Base-by-base conservation (phyloP, 2,113 vertebrate species). In the Vidua chalybeata region DNA sequence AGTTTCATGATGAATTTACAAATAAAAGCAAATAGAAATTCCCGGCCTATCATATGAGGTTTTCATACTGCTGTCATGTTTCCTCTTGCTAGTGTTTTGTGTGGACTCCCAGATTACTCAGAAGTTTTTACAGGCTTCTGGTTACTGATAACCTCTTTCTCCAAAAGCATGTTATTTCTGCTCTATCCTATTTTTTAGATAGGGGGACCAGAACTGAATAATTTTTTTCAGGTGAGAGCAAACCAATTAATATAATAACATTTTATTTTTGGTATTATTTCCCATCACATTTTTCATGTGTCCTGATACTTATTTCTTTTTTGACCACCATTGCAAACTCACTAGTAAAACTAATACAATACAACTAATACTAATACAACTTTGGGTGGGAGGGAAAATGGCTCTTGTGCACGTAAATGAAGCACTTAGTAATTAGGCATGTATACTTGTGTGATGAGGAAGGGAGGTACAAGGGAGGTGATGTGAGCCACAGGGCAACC, bases 141-240 rank as follows among this genome's bases (percentile, higher is more conserved):
- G 69, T 78, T 78, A 69, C 51, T 68, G 37, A 59, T 92, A 81
- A 81, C 17, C 22, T 69, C 63, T 59, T 94, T 81, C 43, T 90
- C 64, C 43, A 35, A 89, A 90, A 45, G 76, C 48, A 48, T 41
- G 8, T 63, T 93, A 84, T 87, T 90, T 95, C 90, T 95, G 72
- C 91, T 72, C 64, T 93, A 56, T 94, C 85, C 68, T 86, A 31
- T 77, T 80, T 92, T 94, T 84, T 88, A 90, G 91, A 89, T 89
- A 91, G 86, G 86, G 77, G 89, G 55, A 95, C 91, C 68, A 95
- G 86, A 94, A 87, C 86, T 95, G 80, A 92, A 91, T 92, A 84
- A 75, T 41, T 93, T 41, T 93, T 96, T 90, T 69, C 76, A 95
- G 79, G 79, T 92, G 95, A 94, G 64, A 89, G 92, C 63, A 94